Conservation (phyloP, 2,797 vertebrate species). For the Ctenopoma kingsleyae region DNA sequence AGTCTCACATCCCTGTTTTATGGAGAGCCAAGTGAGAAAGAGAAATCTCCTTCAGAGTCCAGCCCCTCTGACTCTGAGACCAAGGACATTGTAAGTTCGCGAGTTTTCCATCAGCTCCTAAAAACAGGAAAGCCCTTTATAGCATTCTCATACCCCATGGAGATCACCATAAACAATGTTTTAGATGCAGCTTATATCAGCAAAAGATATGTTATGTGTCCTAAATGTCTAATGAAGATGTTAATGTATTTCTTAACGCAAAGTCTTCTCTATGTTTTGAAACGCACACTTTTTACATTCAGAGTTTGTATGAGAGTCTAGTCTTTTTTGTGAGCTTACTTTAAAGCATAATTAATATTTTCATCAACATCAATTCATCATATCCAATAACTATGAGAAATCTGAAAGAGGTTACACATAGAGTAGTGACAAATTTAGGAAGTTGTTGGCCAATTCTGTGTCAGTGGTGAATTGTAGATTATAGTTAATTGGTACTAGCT, state of each 20-base stretch:
- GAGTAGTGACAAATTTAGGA: background rate
- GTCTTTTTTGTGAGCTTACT: background rate
- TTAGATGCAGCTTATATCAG: constrained; percentile 1
- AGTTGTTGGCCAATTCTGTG: background rate
- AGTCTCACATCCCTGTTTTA: constrained; percentile 97
- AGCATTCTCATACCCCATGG: background rate
- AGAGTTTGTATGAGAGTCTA: background rate
- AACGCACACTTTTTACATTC: background rate
- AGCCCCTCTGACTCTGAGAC: constrained; percentile 90
- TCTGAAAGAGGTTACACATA: background rate
- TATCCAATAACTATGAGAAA: background rate
- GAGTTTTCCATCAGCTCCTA: constrained; percentile 14
- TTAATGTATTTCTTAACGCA: background rate
- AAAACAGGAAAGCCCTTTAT: background rate
- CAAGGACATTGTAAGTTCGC: constrained; percentile 85
- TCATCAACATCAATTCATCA: background rate
- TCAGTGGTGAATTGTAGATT: no score
- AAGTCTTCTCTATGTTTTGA: background rate
- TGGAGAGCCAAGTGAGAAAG: constrained; percentile 95
- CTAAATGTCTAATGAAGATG: constrained; percentile 10
- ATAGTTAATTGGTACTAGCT: no score
- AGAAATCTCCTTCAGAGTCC: constrained; percentile 95
- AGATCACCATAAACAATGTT: constrained; percentile 3
- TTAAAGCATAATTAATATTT: background rate
- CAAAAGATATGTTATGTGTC: constrained; percentile 22